Conservation (phyloP, 1,140 invertebrate species). For the Dermatophagoides farinae region DNA sequence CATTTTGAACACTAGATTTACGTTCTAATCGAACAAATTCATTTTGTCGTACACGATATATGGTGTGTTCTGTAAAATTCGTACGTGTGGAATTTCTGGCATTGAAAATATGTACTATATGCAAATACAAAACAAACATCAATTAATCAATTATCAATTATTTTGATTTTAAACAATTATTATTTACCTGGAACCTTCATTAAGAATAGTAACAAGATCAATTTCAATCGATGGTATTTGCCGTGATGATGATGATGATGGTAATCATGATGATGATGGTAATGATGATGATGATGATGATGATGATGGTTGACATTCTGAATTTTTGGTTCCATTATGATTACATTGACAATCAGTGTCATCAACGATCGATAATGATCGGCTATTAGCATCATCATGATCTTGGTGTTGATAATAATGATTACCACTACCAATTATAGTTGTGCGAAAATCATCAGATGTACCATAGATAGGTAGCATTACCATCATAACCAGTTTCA, state of each 20-base stretch:
- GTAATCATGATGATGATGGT: conserved; percentile 64
- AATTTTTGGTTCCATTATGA: neutral
- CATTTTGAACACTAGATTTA: no score
- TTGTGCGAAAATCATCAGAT: conserved; percentile 55
- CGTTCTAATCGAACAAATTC: conserved; percentile 44
- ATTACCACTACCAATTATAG: neutral
- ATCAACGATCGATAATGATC: neutral
- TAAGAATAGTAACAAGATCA: conserved; percentile 41
- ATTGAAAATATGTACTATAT: conserved; percentile 42
- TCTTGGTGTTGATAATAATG: neutral
- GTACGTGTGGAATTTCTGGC: conserved; percentile 24
- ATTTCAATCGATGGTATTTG: conserved; percentile 55
- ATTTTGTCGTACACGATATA: conserved; percentile 25
- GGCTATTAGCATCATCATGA: neutral
- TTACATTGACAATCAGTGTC: neutral
- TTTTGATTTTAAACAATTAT: neutral
- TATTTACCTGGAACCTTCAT: conserved; percentile 32
- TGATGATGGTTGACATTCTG: conserved; percentile 37
- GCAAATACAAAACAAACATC: neutral
- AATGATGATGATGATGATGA: conserved; percentile 39
- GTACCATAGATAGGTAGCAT: conserved; percentile 61
- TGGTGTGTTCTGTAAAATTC: conserved; percentile 22
- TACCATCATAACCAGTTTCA: conserved; percentile 71
- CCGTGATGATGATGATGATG: conserved; percentile 42
- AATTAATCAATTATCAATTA: neutral